Conservation (phyloP, 2,888 invertebrate species). For the Acronicta leporina region DNA sequence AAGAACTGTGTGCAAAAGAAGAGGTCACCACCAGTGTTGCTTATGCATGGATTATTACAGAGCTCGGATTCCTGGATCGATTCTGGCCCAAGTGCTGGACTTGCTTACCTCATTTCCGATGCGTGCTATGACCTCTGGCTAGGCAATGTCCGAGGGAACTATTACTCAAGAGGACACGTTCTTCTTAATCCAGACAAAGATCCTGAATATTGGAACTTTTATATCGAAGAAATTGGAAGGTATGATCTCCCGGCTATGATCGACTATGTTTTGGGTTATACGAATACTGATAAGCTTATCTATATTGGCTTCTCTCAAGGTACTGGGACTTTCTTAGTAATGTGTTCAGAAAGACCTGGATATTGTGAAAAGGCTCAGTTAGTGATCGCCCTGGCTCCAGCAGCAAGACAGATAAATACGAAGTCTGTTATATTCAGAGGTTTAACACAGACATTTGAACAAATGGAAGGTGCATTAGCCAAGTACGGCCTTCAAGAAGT, state of each 20-base stretch:
- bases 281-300: slow-evolving; percentile 66
- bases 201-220: slow-evolving; percentile 61
- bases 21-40: slow-evolving; percentile 67
- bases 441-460: slow-evolving; percentile 45
- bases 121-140: slow-evolving; percentile 62
- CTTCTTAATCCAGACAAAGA: slow-evolving; percentile 71
- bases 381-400: slow-evolving; percentile 91
- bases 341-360: slow-evolving; percentile 90
- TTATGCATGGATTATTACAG: slow-evolving; percentile 77
- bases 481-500: slow-evolving; percentile 65
- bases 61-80: slow-evolving; percentile 76
- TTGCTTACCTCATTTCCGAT: slow-evolving; percentile 63
- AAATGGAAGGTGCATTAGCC: slow-evolving; percentile 56
- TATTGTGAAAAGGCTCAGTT: slow-evolving; percentile 90
- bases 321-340: slow-evolving; percentile 82
- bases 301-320: slow-evolving; percentile 59
- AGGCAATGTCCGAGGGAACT: slow-evolving; percentile 71
- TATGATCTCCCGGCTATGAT: slow-evolving; percentile 92
- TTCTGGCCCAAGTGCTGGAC: slow-evolving; percentile 68
- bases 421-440: slow-evolving; percentile 82
- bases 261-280: slow-evolving; percentile 70
- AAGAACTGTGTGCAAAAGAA: slow-evolving; percentile 57
- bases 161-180: slow-evolving; percentile 86
- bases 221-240: slow-evolving; percentile 83
- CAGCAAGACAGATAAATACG: slow-evolving; percentile 83